A percentile compares a stretch with the other conserved stretches of the same genome.
Evolutionary conservation across 2,113 vertebrate genomes (phyloP).

Genomic region (Origma solitaria): DNA sequence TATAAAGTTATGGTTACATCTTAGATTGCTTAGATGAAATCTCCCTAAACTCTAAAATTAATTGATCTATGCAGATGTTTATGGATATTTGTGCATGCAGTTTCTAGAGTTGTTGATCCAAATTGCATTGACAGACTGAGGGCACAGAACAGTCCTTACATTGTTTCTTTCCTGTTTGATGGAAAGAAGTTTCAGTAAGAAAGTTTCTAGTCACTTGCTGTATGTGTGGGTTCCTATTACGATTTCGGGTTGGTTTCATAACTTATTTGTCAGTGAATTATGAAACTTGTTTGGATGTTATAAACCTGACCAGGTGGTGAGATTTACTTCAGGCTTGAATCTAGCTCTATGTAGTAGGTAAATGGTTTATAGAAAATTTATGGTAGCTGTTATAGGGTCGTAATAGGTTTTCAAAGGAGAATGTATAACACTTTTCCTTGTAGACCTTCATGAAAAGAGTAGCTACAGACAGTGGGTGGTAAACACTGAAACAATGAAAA

Average conservation of each 20-base stretch:
- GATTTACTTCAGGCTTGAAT: background rate
- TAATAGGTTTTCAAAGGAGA: background rate
- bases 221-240: background rate
- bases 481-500: background rate
- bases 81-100: accelerated
- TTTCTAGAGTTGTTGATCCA: background rate
- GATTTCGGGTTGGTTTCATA: background rate
- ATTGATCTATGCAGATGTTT: background rate
- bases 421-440: background rate
- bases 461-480: background rate
- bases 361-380: background rate
- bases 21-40: background rate
- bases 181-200: background rate
- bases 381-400: background rate
- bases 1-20: background rate
- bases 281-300: background rate
- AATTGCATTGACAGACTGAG: background rate
- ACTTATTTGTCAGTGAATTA: background rate
- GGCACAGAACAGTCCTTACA: background rate
- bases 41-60: background rate
- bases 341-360: background rate
- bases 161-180: background rate
- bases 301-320: background rate
- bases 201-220: background rate
- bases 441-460: background rate